phyloP scores from a whole-genome alignment of 2,797 vertebrate genomes.

The Salmo trutta region DNA sequence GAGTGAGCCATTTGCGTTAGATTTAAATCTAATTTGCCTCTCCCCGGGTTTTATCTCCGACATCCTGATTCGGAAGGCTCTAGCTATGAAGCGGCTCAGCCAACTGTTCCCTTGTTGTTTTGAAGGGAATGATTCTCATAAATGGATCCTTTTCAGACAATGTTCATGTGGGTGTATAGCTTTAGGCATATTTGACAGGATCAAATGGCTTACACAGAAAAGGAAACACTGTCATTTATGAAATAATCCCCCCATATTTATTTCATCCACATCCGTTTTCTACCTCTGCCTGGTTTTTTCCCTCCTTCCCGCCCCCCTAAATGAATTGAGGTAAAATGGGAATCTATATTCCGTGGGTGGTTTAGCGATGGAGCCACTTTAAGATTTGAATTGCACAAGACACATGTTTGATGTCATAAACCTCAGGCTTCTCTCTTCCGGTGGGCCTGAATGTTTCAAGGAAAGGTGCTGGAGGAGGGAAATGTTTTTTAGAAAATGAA shows the following conservation, averaged over 20 bases:
- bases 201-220: slow-evolving; percentile 75
- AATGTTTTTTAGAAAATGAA: slow-evolving; percentile 20
- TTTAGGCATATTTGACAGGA: slow-evolving; percentile 77
- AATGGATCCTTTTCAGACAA: slow-evolving; percentile 67
- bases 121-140: slow-evolving; percentile 57
- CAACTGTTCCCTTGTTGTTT: slow-evolving; percentile 51
- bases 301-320: slow-evolving; percentile 42
- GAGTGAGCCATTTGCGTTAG: slow-evolving; percentile 32
- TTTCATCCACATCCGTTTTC: slow-evolving; percentile 63
- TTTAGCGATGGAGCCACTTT: slow-evolving; percentile 64
- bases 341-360: slow-evolving; percentile 69
- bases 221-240: slow-evolving; percentile 76
- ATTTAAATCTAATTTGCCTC: slow-evolving; percentile 64
- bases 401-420: slow-evolving; percentile 64
- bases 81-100: slow-evolving; percentile 47
- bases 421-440: slow-evolving; percentile 58
- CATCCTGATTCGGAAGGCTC: slow-evolving; percentile 30
- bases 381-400: slow-evolving; percentile 63
- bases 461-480: slow-evolving; percentile 39
- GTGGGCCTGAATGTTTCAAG: slow-evolving; percentile 53
- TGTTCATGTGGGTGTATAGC: slow-evolving; percentile 74
- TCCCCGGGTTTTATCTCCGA: slow-evolving; percentile 20
- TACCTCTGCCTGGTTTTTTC: slow-evolving; percentile 43
- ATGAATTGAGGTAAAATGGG: slow-evolving; percentile 62
- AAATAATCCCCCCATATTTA: slow-evolving; percentile 77